Base-by-base conservation (phyloP, 2,888 invertebrate genomes). In the Lottia scabra region DNA sequence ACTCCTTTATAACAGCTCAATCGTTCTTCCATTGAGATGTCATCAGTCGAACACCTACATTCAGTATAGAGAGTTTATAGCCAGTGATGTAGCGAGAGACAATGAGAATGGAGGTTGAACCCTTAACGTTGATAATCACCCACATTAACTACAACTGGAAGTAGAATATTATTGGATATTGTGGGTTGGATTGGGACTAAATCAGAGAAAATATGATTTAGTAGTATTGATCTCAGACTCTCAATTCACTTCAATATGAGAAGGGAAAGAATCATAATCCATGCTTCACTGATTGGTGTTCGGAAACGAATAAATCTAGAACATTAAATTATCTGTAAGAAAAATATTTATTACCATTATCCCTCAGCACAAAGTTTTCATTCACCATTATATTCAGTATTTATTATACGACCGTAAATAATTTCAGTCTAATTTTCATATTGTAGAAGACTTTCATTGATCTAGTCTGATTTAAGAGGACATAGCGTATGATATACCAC, bases 11-110 rank as follows among this genome's bases (percentile, higher is more conserved):
- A 56, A 56, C 56, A 19, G 19, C 23, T 56, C 23, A 56, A 23
- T 23, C 56, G 56, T 56, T 56, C 56, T 56, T 56, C 56, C 56
- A 56, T 56, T 56, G 56, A 56, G 56, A 56, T 56, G 56, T 23
- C 56, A 56, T 56, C 23, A 19, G 23, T 56, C 23, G 19, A 56
- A 56, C 56, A 56, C 56, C 56, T 23, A 56, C 56, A 23, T 56
- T 23, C 19, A 56, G 19, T 56, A 19, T 56, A 23, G 23, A 23
- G 23, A 2, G 19, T 23, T 56, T 56, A 56, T 56, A 38, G 38
- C 38, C 38, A 38, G 38, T 38, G 38, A 38, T 38, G 38, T 8
- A 38, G 38, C 10, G 38, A 38, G 38, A 38, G 38, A 38, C 38
- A 38, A 38, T 38, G 38, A 38, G 56, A 23, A 56, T 56, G 56